Percentiles rank a stretch among this genome's conserved stretches.
Conservation (phyloP, 2,888 invertebrate genomes). For the Thysanoteuthis rhombus region DNA sequence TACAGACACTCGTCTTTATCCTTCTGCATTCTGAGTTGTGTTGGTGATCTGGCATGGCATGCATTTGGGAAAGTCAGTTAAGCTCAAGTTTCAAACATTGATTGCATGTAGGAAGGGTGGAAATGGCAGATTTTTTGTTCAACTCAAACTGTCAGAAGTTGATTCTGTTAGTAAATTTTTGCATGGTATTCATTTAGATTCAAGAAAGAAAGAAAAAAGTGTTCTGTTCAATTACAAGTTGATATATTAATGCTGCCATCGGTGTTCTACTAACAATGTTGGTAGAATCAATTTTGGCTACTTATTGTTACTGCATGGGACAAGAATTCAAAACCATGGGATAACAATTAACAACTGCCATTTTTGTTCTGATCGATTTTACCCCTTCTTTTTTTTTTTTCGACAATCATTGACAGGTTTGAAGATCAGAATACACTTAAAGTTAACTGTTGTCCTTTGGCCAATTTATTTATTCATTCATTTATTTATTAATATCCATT, state of each 20-base stretch:
- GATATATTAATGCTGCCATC: neutral
- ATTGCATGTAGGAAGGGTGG: neutral
- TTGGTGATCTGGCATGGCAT: slow-evolving; percentile 23
- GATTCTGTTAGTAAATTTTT: neutral
- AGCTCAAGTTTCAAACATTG: neutral
- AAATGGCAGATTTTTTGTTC: neutral
- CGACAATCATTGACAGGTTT: neutral
- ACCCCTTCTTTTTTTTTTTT: neutral
- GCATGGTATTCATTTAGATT: slow-evolving; percentile 12
- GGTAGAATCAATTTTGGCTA: neutral
- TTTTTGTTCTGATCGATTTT: neutral
- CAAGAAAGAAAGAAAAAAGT: neutral
- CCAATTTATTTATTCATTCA: neutral
- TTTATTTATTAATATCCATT: neutral
- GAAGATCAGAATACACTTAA: neutral
- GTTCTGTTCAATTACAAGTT: neutral
- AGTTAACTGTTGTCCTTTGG: neutral
- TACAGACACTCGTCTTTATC: neutral
- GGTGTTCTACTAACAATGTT: neutral
- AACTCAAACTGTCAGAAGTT: too few species aligned
- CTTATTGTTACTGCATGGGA: neutral
- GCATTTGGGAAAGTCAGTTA: slow-evolving; percentile 13
- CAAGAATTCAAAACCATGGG: neutral
- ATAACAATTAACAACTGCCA: neutral
- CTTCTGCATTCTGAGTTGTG: slow-evolving; percentile 23